Evolutionary conservation across 2,113 vertebrate genomes (phyloP), one percentile per base, ranked within the genome.

Genomic region (Psittacara wagleri): DNA sequence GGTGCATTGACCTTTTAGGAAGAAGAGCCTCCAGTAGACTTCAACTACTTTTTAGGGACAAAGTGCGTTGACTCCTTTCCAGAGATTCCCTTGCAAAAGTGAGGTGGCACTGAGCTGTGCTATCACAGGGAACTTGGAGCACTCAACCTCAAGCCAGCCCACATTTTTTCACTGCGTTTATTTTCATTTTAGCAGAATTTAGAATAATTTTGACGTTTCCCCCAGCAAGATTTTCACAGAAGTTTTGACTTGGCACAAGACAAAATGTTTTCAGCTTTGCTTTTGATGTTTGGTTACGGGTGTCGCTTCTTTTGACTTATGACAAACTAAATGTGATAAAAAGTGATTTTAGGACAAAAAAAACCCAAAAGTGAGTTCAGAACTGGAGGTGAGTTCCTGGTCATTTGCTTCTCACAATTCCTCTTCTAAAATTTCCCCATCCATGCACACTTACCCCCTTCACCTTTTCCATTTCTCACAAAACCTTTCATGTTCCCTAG

Each of bases 361-460:
- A 59, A 11, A 10, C 13, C 13, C 33, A 18, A 11, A 44, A 25
- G 2, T 20, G 52, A 41, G 5, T 43, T 72, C 43, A 64, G 39
- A 87, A 54, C 6, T 13, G 41, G 20, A 73, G 10, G 9, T 68
- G n/a, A 68, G 17, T 18, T 88, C 15, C 25, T 35, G 10, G 22
- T 55, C 18, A 57, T 70, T 57, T 79, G 4, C 8, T 83, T 76
- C 33, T 76, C 14, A 18, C 14, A 66, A 18, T 15, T 80, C 88
- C 8, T 83, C 11, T 73, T 73, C 12, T 29, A 69, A 83, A 66
- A 31, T 37, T 16, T 43, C 37, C 55, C 19, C 11, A 61, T 73
- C 10, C 4, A 1, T 10, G 5, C 5, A 17, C 8, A 7, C 3
- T 52, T 61, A 4, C 11, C 3, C 11, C 13, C 17, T 7, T 6